phyloP scores from a whole-genome alignment of 2,797 vertebrate genomes.

The Spea hammondii region DNA sequence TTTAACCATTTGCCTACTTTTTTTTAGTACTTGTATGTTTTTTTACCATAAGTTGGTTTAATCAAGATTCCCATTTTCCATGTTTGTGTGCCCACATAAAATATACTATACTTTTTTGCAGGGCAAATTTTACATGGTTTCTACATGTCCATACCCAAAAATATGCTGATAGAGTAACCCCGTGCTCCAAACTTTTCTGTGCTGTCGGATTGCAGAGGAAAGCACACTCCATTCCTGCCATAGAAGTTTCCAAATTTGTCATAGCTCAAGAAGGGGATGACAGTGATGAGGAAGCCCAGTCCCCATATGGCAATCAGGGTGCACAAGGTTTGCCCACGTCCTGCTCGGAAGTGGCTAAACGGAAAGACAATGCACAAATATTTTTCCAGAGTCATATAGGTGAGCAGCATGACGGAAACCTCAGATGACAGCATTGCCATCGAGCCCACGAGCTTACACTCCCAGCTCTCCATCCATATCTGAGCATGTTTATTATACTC shows the following conservation, averaged over 20 bases:
- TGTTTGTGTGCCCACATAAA: too few species aligned
- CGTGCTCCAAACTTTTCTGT: constrained; percentile 60
- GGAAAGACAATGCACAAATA: constrained; percentile 68
- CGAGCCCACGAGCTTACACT: constrained; percentile 67
- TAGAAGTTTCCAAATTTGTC: constrained; percentile 68
- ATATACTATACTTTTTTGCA: too few species aligned
- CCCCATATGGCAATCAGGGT: constrained; percentile 64
- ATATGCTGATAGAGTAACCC: constrained; percentile 63
- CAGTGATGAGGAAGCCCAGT: constrained; percentile 65
- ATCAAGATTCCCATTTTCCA: too few species aligned
- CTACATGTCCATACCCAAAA: constrained; percentile 61
- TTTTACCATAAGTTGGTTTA: too few species aligned
- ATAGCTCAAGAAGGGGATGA: constrained; percentile 63
- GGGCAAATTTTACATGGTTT: not conserved
- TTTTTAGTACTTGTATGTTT: too few species aligned
- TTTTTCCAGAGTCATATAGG: constrained; percentile 69
- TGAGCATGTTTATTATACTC: constrained; percentile 68
- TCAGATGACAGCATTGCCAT: constrained; percentile 67
- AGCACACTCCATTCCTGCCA: constrained; percentile 67
- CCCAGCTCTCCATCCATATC: constrained; percentile 67
- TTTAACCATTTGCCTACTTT: too few species aligned
- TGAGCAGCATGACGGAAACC: constrained; percentile 67
- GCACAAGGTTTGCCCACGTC: constrained; percentile 61
- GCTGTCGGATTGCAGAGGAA: constrained; percentile 64
- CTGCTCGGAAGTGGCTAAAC: constrained; percentile 60